Evolutionary conservation across 2,888 invertebrate genomes (phyloP), one percentile per base, ranked within the genome.

Genomic region (Gerris lacustris): DNA sequence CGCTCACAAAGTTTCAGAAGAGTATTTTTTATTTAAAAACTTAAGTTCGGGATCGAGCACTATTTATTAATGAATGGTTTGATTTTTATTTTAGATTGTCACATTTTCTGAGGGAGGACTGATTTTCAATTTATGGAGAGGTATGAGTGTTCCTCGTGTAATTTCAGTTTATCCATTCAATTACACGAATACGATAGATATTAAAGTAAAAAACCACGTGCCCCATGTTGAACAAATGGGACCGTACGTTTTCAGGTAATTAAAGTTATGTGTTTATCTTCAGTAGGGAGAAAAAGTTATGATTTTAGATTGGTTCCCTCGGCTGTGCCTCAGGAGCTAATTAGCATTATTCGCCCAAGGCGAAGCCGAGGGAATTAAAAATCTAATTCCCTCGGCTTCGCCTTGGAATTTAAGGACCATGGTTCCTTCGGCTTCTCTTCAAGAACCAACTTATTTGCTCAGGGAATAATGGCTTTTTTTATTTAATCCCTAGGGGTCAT

Each of bases 161-260:
- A 68, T 75, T n/a, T 63, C 64, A 18, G 62, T 75, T 67, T 73
- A 73, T 67, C 71, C 72, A 7, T 75, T 74, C 44, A 75, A 75
- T 55, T 75, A 75, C 66, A 75, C 75, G 17, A 75, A 75, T 44
- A 66, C 72, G 11, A 67, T 73, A 2, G 68, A 47, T 5, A 72
- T 73, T 11, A 62, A 73, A n/a, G 45, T 63, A 5, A 43, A 69
- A 6, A 47, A 64, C 11, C 72, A 72, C 62, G 71, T 69, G 11
- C 74, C 73, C 5, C 64, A 74, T 70, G 72, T 75, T 7, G 68
- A 73, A 71, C 73, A 75, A 45, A 47, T 73, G 6, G 72, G 70
- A 44, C 73, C 73, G 47, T 73, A 69, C 63, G 72, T 72, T 44
- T 67, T 44, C 44, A 67, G 31, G 67, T 67, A 17, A 64, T 2